Evolutionary conservation across 92 coral and sea anemone genomes (phyloP).

Genomic region (Chrysogorgia sp.): DNA sequence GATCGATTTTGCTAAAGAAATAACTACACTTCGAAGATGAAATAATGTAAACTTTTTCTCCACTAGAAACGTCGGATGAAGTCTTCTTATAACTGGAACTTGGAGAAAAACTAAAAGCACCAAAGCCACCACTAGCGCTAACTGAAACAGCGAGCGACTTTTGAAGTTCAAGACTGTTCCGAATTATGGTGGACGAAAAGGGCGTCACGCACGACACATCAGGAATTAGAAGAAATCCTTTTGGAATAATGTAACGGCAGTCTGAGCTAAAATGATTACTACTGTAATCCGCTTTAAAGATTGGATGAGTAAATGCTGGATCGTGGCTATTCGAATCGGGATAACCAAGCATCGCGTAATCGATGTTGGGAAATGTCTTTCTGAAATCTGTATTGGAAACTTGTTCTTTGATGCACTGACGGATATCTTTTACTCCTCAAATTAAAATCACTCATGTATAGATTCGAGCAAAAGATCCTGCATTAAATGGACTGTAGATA

Average conservation of each 20-base stretch:
- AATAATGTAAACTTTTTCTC: too few species aligned
- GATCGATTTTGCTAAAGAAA: slow-evolving; percentile 19
- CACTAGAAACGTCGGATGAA: too few species aligned
- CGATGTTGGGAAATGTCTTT: slow-evolving; percentile 53
- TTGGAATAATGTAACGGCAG: slow-evolving; percentile 62
- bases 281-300: slow-evolving; percentile 47
- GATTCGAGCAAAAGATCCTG: too few species aligned
- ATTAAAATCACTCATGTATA: too few species aligned
- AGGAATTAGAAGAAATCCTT: slow-evolving; percentile 51
- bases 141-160: slow-evolving; percentile 50
- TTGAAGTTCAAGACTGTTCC: slow-evolving; percentile 59
- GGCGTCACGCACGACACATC: slow-evolving; percentile 62
- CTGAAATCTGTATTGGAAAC: too few species aligned
- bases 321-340: slow-evolving; percentile 58
- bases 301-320: slow-evolving; percentile 64
- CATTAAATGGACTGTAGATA: too few species aligned
- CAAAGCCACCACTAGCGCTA: too few species aligned
- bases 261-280: slow-evolving; percentile 46
- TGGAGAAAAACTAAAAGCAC: too few species aligned
- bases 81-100: too few species aligned
- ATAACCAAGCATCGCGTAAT: slow-evolving; percentile 61
- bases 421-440: too few species aligned
- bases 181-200: slow-evolving; percentile 43
- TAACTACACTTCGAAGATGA: too few species aligned
- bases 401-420: too few species aligned